A percentile compares a stretch with the other conserved stretches of the same genome.
phyloP scores from a whole-genome alignment of 2,888 invertebrate species.

The Euphydryas editha region DNA sequence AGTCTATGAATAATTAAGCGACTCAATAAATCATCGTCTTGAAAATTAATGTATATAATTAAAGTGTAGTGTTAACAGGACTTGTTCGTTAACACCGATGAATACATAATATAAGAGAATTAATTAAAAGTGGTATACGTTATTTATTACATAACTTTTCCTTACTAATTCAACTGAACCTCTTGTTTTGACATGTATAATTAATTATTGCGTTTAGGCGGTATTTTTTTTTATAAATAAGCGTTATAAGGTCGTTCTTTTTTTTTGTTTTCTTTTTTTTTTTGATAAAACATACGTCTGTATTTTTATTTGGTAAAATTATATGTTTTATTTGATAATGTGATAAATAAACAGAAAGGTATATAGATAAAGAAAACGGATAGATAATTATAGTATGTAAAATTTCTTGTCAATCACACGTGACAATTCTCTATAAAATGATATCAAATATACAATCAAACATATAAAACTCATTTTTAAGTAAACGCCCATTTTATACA shows the following conservation, averaged over 20 bases:
- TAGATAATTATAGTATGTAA: too few relatives aligned
- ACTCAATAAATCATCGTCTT: slow-evolving; percentile 58
- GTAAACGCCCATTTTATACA: too few relatives aligned
- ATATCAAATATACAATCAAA: too few relatives aligned
- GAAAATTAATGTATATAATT: slow-evolving; percentile 48
- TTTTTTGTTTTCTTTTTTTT: too few relatives aligned
- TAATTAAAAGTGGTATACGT: slow-evolving; percentile 37
- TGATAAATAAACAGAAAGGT: too few relatives aligned
- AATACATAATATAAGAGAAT: slow-evolving; percentile 34
- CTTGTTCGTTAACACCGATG: slow-evolving; percentile 30
- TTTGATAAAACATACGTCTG: too few relatives aligned
- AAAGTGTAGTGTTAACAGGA: slow-evolving; percentile 36
- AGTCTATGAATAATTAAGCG: slow-evolving; percentile 59
- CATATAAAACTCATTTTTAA: too few relatives aligned
- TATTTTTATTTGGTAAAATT: too few relatives aligned
- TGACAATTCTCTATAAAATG: too few relatives aligned
- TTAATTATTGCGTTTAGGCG: slow-evolving; percentile 1
- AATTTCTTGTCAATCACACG: too few relatives aligned
- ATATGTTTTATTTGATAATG: too few relatives aligned
- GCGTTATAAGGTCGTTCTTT: background rate
- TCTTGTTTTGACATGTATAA: slow-evolving; percentile 16
- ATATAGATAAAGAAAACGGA: too few relatives aligned
- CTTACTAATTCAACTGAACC: slow-evolving; percentile 17
- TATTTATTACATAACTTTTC: slow-evolving; percentile 39
- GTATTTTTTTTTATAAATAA: background rate